phyloP scores from a whole-genome alignment of 2,888 invertebrate genomes.

The Athetis lepigone region DNA sequence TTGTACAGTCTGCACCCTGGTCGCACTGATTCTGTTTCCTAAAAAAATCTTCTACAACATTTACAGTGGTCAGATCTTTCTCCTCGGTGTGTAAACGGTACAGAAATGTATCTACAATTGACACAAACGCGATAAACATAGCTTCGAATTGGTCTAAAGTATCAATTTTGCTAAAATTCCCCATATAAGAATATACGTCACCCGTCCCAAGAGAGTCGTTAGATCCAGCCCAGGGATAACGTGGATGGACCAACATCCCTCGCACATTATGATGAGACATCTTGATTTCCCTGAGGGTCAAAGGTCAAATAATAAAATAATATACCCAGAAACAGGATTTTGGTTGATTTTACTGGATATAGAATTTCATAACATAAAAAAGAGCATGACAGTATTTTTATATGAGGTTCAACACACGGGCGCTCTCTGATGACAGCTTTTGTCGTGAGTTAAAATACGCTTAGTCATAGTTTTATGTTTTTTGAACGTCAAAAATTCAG shows the following conservation, averaged over 20 bases:
- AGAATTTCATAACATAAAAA: not conserved
- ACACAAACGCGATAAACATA: not conserved
- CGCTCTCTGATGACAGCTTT: no score
- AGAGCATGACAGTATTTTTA: not conserved
- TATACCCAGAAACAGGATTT: not conserved
- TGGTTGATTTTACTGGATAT: not conserved
- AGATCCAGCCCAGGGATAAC: slow-evolving; percentile 27
- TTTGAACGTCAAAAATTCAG: no score
- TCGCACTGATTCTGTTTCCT: no score
- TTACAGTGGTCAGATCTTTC: no score
- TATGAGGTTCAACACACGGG: no score
- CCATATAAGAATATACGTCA: slow-evolving; percentile 5
- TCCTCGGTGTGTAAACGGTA: not conserved
- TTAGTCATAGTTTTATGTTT: no score
- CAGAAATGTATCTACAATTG: no score
- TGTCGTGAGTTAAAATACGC: no score
- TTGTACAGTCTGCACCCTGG: no score
- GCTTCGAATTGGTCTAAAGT: not conserved
- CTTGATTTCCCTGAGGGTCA: slow-evolving; percentile 42
- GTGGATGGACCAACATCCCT: slow-evolving; percentile 29
- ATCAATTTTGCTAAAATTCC: slow-evolving; percentile 18
- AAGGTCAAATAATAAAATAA: slow-evolving; percentile 19
- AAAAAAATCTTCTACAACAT: no score
- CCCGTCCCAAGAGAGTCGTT: slow-evolving; percentile 40
- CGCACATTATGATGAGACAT: slow-evolving; percentile 35